Conservation (phyloP, 2,113 vertebrate genomes). For the Dasyurus viverrinus region DNA sequence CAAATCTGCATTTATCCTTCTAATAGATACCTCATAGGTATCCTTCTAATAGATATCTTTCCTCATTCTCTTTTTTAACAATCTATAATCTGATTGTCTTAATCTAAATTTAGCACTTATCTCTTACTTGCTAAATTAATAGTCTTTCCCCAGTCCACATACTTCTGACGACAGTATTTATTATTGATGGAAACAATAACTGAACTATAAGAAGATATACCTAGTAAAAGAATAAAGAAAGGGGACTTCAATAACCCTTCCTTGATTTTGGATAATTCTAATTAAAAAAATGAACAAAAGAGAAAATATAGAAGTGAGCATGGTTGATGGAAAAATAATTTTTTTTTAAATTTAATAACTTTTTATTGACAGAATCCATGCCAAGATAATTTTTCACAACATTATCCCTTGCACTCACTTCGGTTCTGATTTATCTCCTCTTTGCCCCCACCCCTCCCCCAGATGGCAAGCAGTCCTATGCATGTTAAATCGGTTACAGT, state of each 20-base stretch:
- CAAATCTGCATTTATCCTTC: background rate
- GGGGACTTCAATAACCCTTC: background rate
- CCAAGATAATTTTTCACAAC: too few relatives aligned
- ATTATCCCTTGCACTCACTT: too few relatives aligned
- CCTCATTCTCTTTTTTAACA: background rate
- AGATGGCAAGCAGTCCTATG: too few relatives aligned
- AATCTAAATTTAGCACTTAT: background rate
- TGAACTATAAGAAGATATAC: background rate
- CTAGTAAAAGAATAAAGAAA: background rate
- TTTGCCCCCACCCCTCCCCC: too few relatives aligned
- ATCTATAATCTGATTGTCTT: background rate
- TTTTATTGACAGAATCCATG: too few relatives aligned
- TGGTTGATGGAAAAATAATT: background rate
- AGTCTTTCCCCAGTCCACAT: background rate
- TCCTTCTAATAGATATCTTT: background rate
- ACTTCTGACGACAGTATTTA: background rate
- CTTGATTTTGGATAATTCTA: background rate
- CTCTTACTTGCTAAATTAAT: too few relatives aligned
- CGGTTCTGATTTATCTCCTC: too few relatives aligned
- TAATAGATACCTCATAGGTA: background rate
- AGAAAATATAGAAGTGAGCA: background rate
- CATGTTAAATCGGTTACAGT: too few relatives aligned
- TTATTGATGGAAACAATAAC: background rate
- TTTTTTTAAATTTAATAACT: too few relatives aligned
- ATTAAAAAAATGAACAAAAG: background rate